Percentiles rank a stretch among this genome's conserved stretches.
These are phyloP conservation scores for Luperina nickerlii DNA, from an alignment of 2,888 invertebrate species.

Conservation along the genomic window DNA sequence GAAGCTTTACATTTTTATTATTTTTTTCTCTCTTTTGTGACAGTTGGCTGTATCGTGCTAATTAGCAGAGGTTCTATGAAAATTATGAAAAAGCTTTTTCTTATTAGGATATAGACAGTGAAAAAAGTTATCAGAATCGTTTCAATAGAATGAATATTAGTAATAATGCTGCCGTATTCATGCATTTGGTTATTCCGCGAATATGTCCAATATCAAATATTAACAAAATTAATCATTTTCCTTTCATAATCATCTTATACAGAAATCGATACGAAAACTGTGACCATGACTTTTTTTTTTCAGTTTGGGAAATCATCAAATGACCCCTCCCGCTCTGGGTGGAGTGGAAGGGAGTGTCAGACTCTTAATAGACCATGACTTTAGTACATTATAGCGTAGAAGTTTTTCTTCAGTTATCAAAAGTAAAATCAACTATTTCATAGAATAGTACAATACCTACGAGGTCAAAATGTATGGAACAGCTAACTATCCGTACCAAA, in stretches of 20 bases:
- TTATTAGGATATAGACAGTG: constrained; percentile 15
- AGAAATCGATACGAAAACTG: too few relatives aligned
- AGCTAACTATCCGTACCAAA: too few relatives aligned
- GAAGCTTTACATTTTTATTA: constrained; percentile 66
- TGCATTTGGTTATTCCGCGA: not conserved
- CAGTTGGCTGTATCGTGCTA: constrained; percentile 69
- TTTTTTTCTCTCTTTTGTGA: constrained; percentile 71
- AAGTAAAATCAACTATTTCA: not conserved
- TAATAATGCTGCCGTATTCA: not conserved
- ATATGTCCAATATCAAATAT: not conserved
- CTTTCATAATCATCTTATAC: not conserved
- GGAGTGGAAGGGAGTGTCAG: too few relatives aligned
- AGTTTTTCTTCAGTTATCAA: not conserved
- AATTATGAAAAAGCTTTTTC: constrained; percentile 41
- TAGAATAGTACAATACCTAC: too few relatives aligned
- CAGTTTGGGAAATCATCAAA: too few relatives aligned
- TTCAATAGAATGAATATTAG: constrained; percentile 1
- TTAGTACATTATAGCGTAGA: not conserved
- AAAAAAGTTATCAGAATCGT: constrained; percentile 3
- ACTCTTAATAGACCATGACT: too few relatives aligned
- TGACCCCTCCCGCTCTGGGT: too few relatives aligned
- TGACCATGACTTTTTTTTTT: not conserved
- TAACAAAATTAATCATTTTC: not conserved
- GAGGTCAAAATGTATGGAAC: too few relatives aligned
- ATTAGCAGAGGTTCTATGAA: constrained; percentile 61